Base-by-base conservation (phyloP, 2,888 invertebrate species). In the Pandemis cinnamomeana region DNA sequence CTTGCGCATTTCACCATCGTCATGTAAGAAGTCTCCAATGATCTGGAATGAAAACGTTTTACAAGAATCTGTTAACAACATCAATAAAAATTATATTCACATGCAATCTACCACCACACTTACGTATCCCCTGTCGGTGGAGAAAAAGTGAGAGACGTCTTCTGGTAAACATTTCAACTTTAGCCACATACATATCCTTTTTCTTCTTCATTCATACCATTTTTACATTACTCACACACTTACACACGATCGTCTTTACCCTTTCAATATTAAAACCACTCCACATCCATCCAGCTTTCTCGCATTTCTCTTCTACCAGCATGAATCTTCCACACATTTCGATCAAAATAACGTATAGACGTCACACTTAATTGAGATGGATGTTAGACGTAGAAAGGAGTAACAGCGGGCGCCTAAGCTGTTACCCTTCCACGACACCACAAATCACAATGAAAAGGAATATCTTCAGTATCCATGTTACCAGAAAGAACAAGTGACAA, bases 1-100 rank as follows among this genome's bases (percentile, higher is more conserved):
- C 87, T 91, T 36, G 94, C 91, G 75, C 89, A 90, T 83, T 90
- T 91, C 71, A 94, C 87, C 87, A 94, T 86, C 2, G 88, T 81
- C 73, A 90, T 78, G 77, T 88, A 94, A 0, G 94, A 92, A 20
- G 86, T 84, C 80, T 93, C 93, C 80, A 94, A 76, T 1, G 92
- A 89, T 74, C 93, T 94, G 87, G 78, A 89, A 89, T 71, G 36
- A 72, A 79, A 75, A 76, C 63, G 61, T 74, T 72, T 71, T 72
- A 80, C 13, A 55, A n/a, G 1, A 46, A 1, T 51, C 6, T 44
- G 41, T 42, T 44, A 44, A 44, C 48, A 7, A 36, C 15, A 44
- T 44, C 13, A 55, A 55, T 44, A 53, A 67, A 62, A n/a, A 15
- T 53, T 71, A 68, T 61, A 69, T 63, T 64, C 48, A 72, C 74